phyloP scores from a whole-genome alignment of 2,113 vertebrate genomes.

The Cynocephalus volans region DNA sequence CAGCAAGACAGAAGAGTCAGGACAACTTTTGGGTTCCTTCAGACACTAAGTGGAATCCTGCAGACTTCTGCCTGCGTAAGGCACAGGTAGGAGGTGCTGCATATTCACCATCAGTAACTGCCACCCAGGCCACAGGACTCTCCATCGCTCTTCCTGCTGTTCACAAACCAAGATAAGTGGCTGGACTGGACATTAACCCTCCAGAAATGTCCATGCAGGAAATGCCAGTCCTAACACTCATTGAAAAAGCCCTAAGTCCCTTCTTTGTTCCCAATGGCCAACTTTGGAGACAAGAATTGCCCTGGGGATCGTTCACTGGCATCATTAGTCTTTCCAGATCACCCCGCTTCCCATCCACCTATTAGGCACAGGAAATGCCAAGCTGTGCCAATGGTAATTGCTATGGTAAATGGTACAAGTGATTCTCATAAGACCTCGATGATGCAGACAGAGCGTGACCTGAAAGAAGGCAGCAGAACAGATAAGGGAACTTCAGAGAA shows the following conservation, averaged over 20 bases:
- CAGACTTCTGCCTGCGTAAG: neutral
- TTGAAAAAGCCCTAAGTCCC: neutral
- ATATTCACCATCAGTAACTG: neutral
- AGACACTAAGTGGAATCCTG: neutral
- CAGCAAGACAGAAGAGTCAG: neutral
- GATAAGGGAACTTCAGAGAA: neutral
- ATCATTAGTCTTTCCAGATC: neutral
- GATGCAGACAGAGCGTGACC: neutral
- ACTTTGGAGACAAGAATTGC: constrained; percentile 12
- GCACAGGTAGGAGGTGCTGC: neutral
- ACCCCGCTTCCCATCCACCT: neutral
- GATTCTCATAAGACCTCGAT: neutral
- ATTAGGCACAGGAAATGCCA: neutral
- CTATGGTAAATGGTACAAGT: neutral
- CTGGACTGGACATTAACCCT: neutral
- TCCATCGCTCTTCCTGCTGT: constrained; percentile 24
- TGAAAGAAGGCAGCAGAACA: neutral
- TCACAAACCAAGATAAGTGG: constrained; percentile 48
- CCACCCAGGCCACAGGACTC: neutral
- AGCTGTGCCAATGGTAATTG: neutral
- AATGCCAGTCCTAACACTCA: constrained; percentile 56
- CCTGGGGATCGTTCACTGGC: neutral
- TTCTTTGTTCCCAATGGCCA: constrained; percentile 15
- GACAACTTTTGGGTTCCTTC: neutral
- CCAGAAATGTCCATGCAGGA: constrained; percentile 39